A percentile compares a stretch with the other conserved stretches of the same genome.
Evolutionary conservation across 1,140 invertebrate species (phyloP).

Genomic region (Ephestia elutella): DNA sequence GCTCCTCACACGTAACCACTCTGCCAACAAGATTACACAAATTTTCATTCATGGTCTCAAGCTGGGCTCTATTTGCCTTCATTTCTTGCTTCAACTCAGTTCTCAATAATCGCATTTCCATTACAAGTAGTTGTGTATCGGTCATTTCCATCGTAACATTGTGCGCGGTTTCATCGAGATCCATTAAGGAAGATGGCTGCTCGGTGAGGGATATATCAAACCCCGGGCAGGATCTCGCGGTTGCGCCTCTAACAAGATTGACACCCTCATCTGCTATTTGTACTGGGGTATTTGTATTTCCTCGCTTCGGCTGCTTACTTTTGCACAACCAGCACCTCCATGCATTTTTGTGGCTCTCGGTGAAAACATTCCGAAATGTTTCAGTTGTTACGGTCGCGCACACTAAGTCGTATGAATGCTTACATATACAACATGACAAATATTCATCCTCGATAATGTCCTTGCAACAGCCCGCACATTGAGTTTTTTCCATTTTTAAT

Average conservation of each 20-base stretch:
- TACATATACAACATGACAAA: not conserved
- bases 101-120: no score
- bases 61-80: no score
- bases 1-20: no score
- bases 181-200: no score
- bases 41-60: no score
- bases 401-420: not conserved
- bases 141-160: no score
- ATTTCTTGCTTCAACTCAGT: no score
- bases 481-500: not conserved
- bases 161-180: no score
- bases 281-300: not conserved
- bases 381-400: not conserved
- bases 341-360: not conserved
- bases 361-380: not conserved
- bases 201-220: no score
- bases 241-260: not conserved
- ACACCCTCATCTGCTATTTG: not conserved
- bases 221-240: not conserved
- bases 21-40: no score
- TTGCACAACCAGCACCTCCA: not conserved
- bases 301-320: not conserved
- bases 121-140: no score
- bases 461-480: not conserved
- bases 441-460: not conserved